Percentiles rank a stretch among this genome's conserved stretches.
These are phyloP conservation scores for Eristalis arbustorum DNA, from an alignment of 2,888 invertebrate species.

Conservation along the genomic window DNA sequence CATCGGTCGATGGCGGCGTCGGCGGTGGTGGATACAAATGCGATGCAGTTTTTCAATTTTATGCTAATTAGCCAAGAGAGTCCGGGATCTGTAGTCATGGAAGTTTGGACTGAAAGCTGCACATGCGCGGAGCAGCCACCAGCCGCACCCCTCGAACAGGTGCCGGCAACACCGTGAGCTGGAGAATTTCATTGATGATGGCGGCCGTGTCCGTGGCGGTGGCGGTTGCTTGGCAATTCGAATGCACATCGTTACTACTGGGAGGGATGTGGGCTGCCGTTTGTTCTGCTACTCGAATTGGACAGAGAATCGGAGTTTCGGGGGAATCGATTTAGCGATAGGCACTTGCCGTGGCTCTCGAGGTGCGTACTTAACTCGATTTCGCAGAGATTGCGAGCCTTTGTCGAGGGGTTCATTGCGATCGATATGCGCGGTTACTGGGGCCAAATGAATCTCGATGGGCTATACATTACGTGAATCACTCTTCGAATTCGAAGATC, in stretches of 20 bases:
- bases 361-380: slow-evolving; percentile 52
- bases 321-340: slow-evolving; percentile 54
- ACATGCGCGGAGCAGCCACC: slow-evolving; percentile 21
- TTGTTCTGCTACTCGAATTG: slow-evolving; percentile 65
- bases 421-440: neutral
- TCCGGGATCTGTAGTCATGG: slow-evolving; percentile 66
- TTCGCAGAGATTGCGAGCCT: slow-evolving; percentile 3
- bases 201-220: neutral
- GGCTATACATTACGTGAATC: no score
- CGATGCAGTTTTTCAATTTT: slow-evolving; percentile 78
- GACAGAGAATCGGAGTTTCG: slow-evolving; percentile 60
- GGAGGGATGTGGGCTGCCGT: slow-evolving; percentile 68
- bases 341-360: slow-evolving; percentile 1
- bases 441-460: slow-evolving; percentile 23
- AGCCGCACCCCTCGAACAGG: slow-evolving; percentile 36
- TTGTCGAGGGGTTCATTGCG: neutral
- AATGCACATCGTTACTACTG: slow-evolving; percentile 70
- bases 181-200: slow-evolving; percentile 59
- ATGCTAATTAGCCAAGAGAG: slow-evolving; percentile 76
- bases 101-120: slow-evolving; percentile 60
- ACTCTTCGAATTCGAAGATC: no score
- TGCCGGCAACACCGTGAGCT: slow-evolving; percentile 60
- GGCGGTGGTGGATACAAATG: slow-evolving; percentile 69
- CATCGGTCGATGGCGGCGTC: no score
- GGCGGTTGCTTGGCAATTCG: slow-evolving; percentile 61